Base-by-base conservation (phyloP, 2,888 invertebrate species). In the Plebejus anna region DNA sequence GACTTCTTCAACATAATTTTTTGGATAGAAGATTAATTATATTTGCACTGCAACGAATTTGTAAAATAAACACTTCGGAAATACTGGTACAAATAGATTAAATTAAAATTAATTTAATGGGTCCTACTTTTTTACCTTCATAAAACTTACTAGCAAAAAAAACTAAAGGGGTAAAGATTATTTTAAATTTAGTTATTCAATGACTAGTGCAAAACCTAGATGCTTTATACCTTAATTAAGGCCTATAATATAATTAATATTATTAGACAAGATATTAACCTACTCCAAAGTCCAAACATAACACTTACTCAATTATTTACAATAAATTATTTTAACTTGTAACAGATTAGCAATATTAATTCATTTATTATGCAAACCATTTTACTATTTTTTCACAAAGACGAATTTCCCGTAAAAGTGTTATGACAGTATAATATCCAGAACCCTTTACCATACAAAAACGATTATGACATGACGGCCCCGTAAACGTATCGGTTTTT, bases 381-480 rank as follows among this genome's bases (percentile, higher is more conserved):
- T 86, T 86, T 82, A 83, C 83, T 84, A 84, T 80, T 78, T 79
- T 79, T 79, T 38, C 66, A 9, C 16, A 47, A 77, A 82, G 81
- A 83, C 87, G 89, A 89, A 92, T 90, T 87, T 85, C 88, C 87
- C 57, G 89, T 89, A 88, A 89, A 88, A 92, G 93, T 91, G 92
- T 92, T 92, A 92, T 93, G 92, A 92, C 92, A 90, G 81, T 82
- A 88, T 89, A 89, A 88, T 89, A 89, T 87, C 86, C 81, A 86
- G 86, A 86, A 79, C 80, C 79, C 78, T 78, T 78, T 80, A 88
- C 88, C 90, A 88, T 94, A 92, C 93, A 94, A 94, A 90, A 92
- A 88, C 92, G 91, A 90, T 92, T 85, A 89, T 89, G 87, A 89
- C 89, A 87, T 89, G 89, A 91, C 86, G 87, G 88, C 86, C 86